Percentiles rank a stretch among this genome's conserved stretches.
These are phyloP conservation scores for Herpailurus yagouaroundi DNA, from an alignment of 2,113 vertebrate species.

Conservation along the genomic window DNA sequence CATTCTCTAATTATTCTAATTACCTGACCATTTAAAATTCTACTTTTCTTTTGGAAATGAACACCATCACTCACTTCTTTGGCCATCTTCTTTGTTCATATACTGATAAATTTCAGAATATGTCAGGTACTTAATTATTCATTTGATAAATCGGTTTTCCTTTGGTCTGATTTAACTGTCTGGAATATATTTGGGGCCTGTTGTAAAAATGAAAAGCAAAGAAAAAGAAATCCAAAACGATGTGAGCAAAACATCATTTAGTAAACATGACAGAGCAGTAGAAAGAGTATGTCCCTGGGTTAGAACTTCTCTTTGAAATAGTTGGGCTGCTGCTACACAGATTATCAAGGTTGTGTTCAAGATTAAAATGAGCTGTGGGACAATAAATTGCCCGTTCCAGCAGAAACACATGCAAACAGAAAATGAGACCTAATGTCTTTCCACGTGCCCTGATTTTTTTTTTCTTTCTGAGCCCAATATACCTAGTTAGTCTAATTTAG, in stretches of 20 bases:
- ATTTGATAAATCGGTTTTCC: conserved; percentile 42
- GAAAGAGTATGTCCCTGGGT: neutral
- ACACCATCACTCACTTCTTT: neutral
- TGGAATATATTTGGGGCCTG: neutral
- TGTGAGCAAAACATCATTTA: conserved; percentile 1
- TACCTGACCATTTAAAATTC: conserved; percentile 6
- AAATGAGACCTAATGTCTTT: conserved; percentile 15
- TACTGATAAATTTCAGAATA: neutral
- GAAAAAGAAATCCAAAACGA: conserved; percentile 12
- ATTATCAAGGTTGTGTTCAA: conserved; percentile 19
- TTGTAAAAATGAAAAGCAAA: conserved; percentile 23
- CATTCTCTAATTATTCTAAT: conserved; percentile 13
- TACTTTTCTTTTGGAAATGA: conserved; percentile 34
- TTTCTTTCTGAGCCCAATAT: conserved; percentile 14
- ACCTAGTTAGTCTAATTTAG: conserved; percentile 56
- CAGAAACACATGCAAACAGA: conserved; percentile 3
- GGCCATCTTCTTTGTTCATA: conserved; percentile 32
- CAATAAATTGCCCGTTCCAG: neutral
- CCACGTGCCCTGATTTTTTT: neutral
- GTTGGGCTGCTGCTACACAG: neutral
- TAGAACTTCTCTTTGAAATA: neutral
- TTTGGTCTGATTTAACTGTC: neutral
- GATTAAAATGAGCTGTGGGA: conserved; percentile 12
- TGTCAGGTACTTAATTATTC: neutral
- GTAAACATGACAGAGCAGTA: neutral